A percentile compares a stretch with the other conserved stretches of the same genome.
Conservation (phyloP, 2,888 invertebrate genomes). For the Sussaba pulchella region DNA sequence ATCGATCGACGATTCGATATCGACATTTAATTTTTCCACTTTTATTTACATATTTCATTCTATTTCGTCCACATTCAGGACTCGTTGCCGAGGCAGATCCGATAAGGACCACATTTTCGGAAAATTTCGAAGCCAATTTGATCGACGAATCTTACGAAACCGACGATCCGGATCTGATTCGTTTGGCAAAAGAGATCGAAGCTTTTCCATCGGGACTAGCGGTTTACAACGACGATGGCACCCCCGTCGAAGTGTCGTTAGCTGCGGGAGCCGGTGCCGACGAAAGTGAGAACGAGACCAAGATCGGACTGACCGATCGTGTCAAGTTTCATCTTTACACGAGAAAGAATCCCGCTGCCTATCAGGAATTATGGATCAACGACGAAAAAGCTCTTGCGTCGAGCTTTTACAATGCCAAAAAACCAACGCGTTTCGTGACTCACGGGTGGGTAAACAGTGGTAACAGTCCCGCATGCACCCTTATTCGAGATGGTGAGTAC, state of each 20-base stretch:
- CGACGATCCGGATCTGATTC: conserved; percentile 17
- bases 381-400: conserved; percentile 66
- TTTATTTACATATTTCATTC: neutral
- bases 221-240: conserved; percentile 68
- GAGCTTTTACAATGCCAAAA: conserved; percentile 72
- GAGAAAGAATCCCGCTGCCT: conserved; percentile 48
- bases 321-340: conserved; percentile 76
- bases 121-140: conserved; percentile 26
- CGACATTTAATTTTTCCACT: neutral
- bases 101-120: conserved; percentile 36
- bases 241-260: conserved; percentile 60
- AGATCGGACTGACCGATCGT: conserved; percentile 5
- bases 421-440: conserved; percentile 76
- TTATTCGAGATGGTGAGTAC: conserved; percentile 75
- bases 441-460: conserved; percentile 77
- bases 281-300: conserved; percentile 21
- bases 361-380: conserved; percentile 66
- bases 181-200: conserved; percentile 46
- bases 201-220: conserved; percentile 63
- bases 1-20: neutral
- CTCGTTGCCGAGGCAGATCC: conserved; percentile 57
- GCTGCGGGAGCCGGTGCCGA: conserved; percentile 34
- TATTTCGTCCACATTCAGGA: too few species aligned
- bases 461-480: conserved; percentile 67
- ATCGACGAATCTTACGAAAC: conserved; percentile 18